Percentiles rank a stretch among this genome's conserved stretches.
Evolutionary conservation across 2,113 vertebrate genomes (phyloP).

Genomic region (Leucopsar rothschildi): DNA sequence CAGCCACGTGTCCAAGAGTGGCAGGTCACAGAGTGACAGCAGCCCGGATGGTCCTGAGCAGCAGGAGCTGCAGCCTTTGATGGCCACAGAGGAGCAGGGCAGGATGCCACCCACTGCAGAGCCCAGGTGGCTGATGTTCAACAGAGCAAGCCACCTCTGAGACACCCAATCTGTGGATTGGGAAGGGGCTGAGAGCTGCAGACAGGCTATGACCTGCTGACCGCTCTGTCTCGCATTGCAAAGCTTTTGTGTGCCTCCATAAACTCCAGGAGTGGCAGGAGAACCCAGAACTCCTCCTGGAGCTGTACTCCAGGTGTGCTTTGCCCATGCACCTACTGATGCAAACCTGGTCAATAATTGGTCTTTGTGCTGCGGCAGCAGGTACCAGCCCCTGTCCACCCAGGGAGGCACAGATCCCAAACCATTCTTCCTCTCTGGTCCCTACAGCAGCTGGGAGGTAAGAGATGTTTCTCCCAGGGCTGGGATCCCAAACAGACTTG

Average conservation of each 20-base stretch:
- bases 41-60: constrained; percentile 59
- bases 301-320: background rate
- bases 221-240: background rate
- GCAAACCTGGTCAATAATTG: background rate
- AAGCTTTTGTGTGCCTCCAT: constrained; percentile 21
- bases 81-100: constrained; percentile 73
- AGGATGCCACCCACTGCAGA: constrained; percentile 40
- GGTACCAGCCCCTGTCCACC: background rate
- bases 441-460: background rate
- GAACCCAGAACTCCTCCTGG: background rate
- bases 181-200: background rate
- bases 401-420: background rate
- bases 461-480: background rate
- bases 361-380: background rate
- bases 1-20: constrained; percentile 57
- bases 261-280: background rate
- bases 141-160: constrained; percentile 78
- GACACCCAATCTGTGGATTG: background rate
- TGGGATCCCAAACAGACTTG: background rate
- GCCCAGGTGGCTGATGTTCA: constrained; percentile 72
- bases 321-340: background rate
- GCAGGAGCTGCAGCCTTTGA: constrained; percentile 87
- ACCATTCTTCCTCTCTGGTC: background rate
- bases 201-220: background rate
- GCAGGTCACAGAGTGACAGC: constrained; percentile 72